Percentiles rank a stretch among this genome's conserved stretches.
These are phyloP conservation scores for Ceyx melanurus DNA, from an alignment of 2,113 vertebrate genomes.

Conservation along the genomic window DNA sequence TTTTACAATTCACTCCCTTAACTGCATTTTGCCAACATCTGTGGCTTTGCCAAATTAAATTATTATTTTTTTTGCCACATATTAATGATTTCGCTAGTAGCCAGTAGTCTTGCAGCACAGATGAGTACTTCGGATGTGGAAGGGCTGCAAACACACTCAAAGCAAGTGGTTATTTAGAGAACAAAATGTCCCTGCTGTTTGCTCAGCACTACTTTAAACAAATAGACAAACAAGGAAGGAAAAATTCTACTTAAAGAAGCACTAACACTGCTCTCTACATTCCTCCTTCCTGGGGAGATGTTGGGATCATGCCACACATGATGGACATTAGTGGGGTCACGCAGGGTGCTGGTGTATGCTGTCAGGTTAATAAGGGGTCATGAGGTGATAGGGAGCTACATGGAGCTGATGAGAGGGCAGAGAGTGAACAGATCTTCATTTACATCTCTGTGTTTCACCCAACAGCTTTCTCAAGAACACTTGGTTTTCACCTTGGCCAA, in stretches of 20 bases:
- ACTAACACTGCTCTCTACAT: not conserved
- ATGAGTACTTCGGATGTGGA: not conserved
- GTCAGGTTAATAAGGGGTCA: constrained; percentile 21
- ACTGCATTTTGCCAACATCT: not conserved
- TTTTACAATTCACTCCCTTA: not conserved
- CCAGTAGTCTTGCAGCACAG: not conserved
- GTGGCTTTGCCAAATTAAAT: not conserved
- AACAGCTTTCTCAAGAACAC: not conserved
- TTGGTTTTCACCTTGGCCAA: constrained; percentile 42
- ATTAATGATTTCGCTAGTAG: not conserved
- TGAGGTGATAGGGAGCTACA: not conserved
- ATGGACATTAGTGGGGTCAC: not conserved
- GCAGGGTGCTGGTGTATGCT: not conserved
- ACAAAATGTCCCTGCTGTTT: constrained; percentile 43
- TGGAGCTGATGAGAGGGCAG: not conserved
- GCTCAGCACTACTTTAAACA: constrained; percentile 42
- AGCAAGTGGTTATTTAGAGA: constrained; percentile 17
- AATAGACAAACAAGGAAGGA: constrained; percentile 40
- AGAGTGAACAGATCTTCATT: not conserved
- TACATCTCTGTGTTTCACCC: not conserved
- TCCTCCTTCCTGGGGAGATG: not conserved
- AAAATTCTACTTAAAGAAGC: constrained; percentile 27
- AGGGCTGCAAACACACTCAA: not conserved
- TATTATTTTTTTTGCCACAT: constrained; percentile 30
- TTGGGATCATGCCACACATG: not conserved